phyloP scores from a whole-genome alignment of 2,113 vertebrate species.

The Prunella himalayana region DNA sequence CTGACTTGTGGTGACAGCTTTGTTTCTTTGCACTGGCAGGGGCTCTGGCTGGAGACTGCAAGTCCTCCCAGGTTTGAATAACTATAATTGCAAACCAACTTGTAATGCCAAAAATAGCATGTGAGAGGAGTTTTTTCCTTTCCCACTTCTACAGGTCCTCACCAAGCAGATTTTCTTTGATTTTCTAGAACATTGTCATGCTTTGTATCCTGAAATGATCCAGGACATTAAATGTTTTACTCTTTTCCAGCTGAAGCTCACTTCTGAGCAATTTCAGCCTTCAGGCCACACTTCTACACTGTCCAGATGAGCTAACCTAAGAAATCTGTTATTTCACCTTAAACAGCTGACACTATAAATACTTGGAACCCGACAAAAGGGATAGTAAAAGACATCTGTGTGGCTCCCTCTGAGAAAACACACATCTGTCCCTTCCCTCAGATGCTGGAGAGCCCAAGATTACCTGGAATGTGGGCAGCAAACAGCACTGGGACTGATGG shows the following conservation, averaged over 20 bases:
- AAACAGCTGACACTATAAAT: neutral
- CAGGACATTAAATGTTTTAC: neutral
- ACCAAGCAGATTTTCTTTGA: neutral
- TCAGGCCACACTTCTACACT: neutral
- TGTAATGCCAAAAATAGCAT: neutral
- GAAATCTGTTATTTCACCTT: neutral
- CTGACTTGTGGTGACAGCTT: neutral
- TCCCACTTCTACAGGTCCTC: neutral
- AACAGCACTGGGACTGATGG: accelerated
- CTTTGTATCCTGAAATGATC: neutral
- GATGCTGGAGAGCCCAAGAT: neutral
- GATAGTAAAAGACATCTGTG: neutral
- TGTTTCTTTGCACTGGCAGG: slow-evolving; percentile 8
- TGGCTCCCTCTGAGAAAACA: neutral
- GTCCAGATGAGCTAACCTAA: neutral
- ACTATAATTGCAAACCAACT: neutral
- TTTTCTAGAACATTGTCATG: neutral
- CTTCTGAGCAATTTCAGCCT: neutral
- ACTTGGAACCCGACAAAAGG: neutral
- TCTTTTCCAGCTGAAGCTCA: neutral
- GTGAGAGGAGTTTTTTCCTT: neutral
- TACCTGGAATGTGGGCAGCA: neutral
- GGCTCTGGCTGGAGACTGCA: neutral
- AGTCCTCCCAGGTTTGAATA: neutral
- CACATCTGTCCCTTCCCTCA: neutral